Evolutionary conservation across 2,888 invertebrate species (phyloP).

Genomic region (Orthosia cruda): DNA sequence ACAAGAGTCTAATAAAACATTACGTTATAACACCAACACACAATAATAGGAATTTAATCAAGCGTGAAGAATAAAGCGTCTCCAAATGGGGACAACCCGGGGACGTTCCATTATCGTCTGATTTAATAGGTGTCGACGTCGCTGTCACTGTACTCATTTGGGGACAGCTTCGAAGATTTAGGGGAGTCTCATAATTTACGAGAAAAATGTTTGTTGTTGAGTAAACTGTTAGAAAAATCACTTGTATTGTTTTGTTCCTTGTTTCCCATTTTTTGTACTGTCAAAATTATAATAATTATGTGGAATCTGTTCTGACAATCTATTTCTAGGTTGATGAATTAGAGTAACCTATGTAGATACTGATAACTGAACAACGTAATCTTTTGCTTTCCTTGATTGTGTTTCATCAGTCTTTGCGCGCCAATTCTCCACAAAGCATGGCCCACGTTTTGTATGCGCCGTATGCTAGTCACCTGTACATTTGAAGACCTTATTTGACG

Average conservation of each 20-base stretch:
- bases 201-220: background rate
- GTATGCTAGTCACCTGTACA: too few relatives aligned
- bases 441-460: too few relatives aligned
- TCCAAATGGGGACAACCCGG: constrained; percentile 8
- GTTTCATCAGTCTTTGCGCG: too few relatives aligned
- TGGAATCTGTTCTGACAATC: background rate
- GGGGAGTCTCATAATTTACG: background rate
- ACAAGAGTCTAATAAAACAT: background rate
- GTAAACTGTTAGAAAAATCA: constrained; percentile 5
- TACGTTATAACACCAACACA: constrained; percentile 5
- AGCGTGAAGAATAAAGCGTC: constrained; percentile 20
- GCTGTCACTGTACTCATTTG: constrained; percentile 7
- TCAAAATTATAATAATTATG: background rate
- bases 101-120: background rate
- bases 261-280: background rate
- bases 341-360: too few relatives aligned
- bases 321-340: background rate
- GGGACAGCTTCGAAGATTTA: constrained; percentile 25
- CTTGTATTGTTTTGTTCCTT: background rate
- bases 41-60: constrained; percentile 38
- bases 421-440: too few relatives aligned
- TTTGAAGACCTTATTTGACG: too few relatives aligned
- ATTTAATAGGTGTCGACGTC: constrained; percentile 34
- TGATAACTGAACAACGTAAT: too few relatives aligned
- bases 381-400: too few relatives aligned